These are phyloP conservation scores for Corythoichthys haematopterus DNA, from an alignment of 2,113 vertebrate species.

Conservation along the genomic window DNA sequence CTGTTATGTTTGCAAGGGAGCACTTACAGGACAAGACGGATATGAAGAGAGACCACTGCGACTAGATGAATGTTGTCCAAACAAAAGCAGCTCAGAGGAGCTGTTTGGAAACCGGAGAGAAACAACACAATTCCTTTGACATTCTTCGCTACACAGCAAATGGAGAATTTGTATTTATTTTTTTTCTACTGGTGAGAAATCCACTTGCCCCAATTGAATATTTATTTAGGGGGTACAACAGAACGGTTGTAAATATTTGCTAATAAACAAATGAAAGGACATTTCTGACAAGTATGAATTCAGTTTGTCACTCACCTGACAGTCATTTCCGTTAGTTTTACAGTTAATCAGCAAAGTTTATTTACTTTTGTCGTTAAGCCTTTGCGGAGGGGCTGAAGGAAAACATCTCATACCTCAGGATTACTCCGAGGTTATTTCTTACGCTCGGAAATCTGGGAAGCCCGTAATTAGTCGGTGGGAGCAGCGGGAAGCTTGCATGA, in stretches of 20 bases:
- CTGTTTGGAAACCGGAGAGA: slow-evolving; percentile 40
- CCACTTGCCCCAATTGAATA: slow-evolving; percentile 70
- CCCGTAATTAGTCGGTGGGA: slow-evolving; percentile 70
- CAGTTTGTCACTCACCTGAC: neutral
- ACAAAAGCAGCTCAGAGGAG: slow-evolving; percentile 44
- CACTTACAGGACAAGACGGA: slow-evolving; percentile 75
- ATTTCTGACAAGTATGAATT: slow-evolving; percentile 31
- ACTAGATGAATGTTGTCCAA: slow-evolving; percentile 91
- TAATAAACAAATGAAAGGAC: slow-evolving; percentile 76
- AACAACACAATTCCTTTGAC: slow-evolving; percentile 47
- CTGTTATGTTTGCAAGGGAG: slow-evolving; percentile 69
- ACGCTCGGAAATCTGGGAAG: slow-evolving; percentile 73
- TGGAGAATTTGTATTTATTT: slow-evolving; percentile 65
- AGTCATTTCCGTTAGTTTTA: slow-evolving; percentile 26
- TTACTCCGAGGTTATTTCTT: slow-evolving; percentile 53
- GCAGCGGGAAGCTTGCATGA: slow-evolving; percentile 84
- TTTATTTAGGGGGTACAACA: slow-evolving; percentile 96
- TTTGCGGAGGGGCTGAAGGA: slow-evolving; percentile 46
- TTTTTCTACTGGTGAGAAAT: slow-evolving; percentile 63
- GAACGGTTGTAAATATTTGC: slow-evolving; percentile 95
- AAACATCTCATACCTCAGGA: slow-evolving; percentile 51
- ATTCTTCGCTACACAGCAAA: slow-evolving; percentile 57
- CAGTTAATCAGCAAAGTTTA: slow-evolving; percentile 26
- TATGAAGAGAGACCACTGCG: slow-evolving; percentile 65
- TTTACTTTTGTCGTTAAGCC: slow-evolving; percentile 51